A percentile compares a stretch with the other conserved stretches of the same genome.
These are phyloP conservation scores for Carollia perspicillata DNA, from an alignment of 2,113 vertebrate genomes.

Conservation along the genomic window DNA sequence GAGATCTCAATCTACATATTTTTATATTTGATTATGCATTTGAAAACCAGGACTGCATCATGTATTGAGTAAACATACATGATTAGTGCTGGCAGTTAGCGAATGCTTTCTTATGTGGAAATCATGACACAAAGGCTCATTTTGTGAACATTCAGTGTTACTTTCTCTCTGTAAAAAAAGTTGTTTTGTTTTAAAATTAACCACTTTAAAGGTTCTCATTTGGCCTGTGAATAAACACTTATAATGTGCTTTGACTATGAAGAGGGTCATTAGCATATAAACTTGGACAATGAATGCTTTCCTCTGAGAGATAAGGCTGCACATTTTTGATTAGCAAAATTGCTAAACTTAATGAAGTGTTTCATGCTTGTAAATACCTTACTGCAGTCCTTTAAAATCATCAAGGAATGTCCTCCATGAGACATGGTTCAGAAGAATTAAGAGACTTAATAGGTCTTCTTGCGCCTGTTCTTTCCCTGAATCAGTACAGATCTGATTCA, in stretches of 20 bases:
- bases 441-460: constrained; percentile 48
- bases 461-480: constrained; percentile 42
- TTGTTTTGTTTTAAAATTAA: constrained; percentile 63
- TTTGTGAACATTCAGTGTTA: constrained; percentile 42
- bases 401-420: constrained; percentile 33
- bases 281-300: constrained; percentile 67
- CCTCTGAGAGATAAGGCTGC: constrained; percentile 41
- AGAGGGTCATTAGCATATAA: constrained; percentile 60
- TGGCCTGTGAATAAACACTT: constrained; percentile 61
- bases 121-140: constrained; percentile 34
- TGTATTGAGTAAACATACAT: background rate
- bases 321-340: constrained; percentile 65
- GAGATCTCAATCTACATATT: background rate
- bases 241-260: constrained; percentile 63
- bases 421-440: constrained; percentile 55
- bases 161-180: background rate
- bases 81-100: background rate
- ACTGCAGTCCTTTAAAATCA: constrained; percentile 46
- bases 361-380: constrained; percentile 61
- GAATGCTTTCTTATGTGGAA: constrained; percentile 25
- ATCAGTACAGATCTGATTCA: constrained; percentile 35
- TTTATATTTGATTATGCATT: constrained; percentile 17
- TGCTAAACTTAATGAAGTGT: constrained; percentile 63
- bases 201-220: constrained; percentile 53
- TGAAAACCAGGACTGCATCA: background rate